phyloP scores from a whole-genome alignment of 2,888 invertebrate species.

The Ichneumon xanthorius region DNA sequence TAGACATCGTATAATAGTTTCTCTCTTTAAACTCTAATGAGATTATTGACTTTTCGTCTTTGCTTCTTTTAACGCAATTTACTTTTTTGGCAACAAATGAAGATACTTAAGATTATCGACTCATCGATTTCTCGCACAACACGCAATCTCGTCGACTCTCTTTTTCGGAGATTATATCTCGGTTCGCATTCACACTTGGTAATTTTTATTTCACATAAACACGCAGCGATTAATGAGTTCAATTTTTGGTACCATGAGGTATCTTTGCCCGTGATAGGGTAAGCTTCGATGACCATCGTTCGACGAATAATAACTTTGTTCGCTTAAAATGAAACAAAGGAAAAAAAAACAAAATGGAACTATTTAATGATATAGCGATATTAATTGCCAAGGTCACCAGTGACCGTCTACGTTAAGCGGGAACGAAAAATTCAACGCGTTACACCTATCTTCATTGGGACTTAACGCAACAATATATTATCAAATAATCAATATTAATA shows the following conservation, averaged over 20 bases:
- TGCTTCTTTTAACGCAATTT: conserved; percentile 7
- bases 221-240: conserved; percentile 71
- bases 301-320: conserved; percentile 9
- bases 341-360: conserved; percentile 15
- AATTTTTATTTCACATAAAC: conserved; percentile 22
- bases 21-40: not conserved
- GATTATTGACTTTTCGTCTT: not conserved
- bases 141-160: not conserved
- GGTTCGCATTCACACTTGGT: not conserved
- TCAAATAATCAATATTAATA: not conserved
- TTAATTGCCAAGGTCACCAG: not conserved
- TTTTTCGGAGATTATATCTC: not conserved
- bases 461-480: conserved; percentile 2
- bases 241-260: conserved; percentile 13
- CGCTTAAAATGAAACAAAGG: conserved; percentile 9
- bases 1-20: not conserved
- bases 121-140: not conserved
- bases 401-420: not conserved
- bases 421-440: conserved; percentile 13
- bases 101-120: conserved; percentile 23
- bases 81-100: conserved; percentile 45
- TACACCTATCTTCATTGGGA: conserved; percentile 27
- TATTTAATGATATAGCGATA: conserved; percentile 1
- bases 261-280: not conserved
- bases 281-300: conserved; percentile 6